Evolutionary conservation across 2,888 invertebrate genomes (phyloP).

Genomic region (Papilio demoleus): DNA sequence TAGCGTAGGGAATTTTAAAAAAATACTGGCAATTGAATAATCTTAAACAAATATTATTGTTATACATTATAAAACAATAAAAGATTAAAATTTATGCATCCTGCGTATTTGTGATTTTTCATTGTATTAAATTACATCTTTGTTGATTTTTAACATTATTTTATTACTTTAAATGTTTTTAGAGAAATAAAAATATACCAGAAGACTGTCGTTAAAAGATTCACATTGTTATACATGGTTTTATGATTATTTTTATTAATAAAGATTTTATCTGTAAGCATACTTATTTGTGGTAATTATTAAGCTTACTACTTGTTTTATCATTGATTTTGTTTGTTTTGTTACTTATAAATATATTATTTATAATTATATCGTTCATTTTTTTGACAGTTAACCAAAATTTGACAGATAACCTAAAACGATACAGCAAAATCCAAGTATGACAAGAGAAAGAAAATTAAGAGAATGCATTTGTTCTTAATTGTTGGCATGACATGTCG

Average conservation of each 20-base stretch:
- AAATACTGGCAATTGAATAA: neutral
- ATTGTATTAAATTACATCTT: neutral
- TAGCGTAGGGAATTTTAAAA: neutral
- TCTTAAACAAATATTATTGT: neutral
- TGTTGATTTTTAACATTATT: neutral
- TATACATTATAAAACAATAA: neutral
- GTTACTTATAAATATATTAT: neutral
- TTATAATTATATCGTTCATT: neutral
- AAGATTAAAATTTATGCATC: constrained; percentile 1
- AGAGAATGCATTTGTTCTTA: no score
- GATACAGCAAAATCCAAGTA: no score
- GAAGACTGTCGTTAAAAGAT: constrained; percentile 16
- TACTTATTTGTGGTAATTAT: constrained; percentile 3
- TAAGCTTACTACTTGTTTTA: neutral
- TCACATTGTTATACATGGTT: constrained; percentile 6
- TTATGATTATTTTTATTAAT: neutral
- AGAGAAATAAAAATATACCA: constrained; percentile 7
- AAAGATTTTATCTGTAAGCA: constrained; percentile 5
- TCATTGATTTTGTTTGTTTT: neutral
- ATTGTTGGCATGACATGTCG: no score
- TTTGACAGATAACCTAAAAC: no score
- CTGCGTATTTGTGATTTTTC: constrained; percentile 1
- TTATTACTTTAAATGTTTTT: neutral
- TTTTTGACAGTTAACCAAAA: neutral
- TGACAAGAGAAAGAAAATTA: no score